These are phyloP conservation scores for Corydoras sp. DNA, from an alignment of 2,113 vertebrate genomes.

Conservation along the genomic window DNA sequence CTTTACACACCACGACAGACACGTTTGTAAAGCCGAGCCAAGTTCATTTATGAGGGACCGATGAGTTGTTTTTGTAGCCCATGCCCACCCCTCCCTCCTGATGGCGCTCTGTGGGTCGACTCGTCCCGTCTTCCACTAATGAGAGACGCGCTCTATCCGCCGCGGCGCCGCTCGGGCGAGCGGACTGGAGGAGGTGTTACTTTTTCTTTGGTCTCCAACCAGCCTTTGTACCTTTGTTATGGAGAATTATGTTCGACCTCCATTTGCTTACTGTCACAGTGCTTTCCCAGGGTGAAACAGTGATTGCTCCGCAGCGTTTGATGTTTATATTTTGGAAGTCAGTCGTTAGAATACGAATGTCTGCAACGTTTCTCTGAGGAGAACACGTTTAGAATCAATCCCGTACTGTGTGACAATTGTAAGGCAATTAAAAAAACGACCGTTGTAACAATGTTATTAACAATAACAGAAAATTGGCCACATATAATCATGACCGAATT, in stretches of 20 bases:
- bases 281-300: slow-evolving; percentile 46
- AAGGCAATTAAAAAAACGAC: neutral
- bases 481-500: too few relatives aligned
- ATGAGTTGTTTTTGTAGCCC: slow-evolving; percentile 45
- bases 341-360: slow-evolving; percentile 59
- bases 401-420: too few relatives aligned
- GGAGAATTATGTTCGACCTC: slow-evolving; percentile 55
- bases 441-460: too few relatives aligned
- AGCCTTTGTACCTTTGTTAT: slow-evolving; percentile 68
- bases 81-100: slow-evolving; percentile 39
- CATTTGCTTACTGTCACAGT: slow-evolving; percentile 45
- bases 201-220: slow-evolving; percentile 49
- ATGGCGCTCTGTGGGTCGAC: slow-evolving; percentile 35
- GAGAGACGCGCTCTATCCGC: slow-evolving; percentile 43
- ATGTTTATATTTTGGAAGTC: slow-evolving; percentile 65
- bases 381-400: neutral
- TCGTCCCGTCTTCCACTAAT: slow-evolving; percentile 50
- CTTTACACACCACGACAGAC: too few relatives aligned
- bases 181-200: slow-evolving; percentile 58
- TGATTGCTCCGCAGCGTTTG: slow-evolving; percentile 58
- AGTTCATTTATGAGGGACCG: too few relatives aligned
- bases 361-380: slow-evolving; percentile 10
- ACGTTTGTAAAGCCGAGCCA: too few relatives aligned
- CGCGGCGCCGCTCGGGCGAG: slow-evolving; percentile 49
- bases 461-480: too few relatives aligned